A percentile compares a stretch with the other conserved stretches of the same genome.
These are phyloP conservation scores for Heloderma charlesbogerti DNA, from an alignment of 2,113 vertebrate genomes.

Conservation along the genomic window DNA sequence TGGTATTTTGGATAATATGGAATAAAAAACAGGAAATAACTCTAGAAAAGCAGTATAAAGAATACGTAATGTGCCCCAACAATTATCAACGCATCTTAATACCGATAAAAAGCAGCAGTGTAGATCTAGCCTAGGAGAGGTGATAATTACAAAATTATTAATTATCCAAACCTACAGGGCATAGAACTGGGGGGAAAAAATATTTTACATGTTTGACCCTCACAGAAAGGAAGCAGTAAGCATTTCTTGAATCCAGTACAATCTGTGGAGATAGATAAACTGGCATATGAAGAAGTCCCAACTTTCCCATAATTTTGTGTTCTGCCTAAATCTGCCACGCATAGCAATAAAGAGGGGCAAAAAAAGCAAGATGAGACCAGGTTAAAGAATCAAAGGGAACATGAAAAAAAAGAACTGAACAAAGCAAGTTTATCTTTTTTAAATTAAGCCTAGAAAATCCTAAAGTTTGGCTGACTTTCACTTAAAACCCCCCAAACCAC, in stretches of 20 bases:
- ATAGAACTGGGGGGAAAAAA: not conserved
- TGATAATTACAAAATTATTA: not conserved
- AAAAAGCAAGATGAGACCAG: conserved; percentile 13
- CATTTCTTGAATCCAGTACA: conserved; percentile 28
- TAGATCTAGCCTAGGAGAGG: too few relatives aligned
- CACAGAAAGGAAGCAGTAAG: not conserved
- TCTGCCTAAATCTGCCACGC: not conserved
- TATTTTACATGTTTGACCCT: not conserved
- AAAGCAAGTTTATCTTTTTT: conserved; percentile 17
- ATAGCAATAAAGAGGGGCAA: conserved; percentile 16
- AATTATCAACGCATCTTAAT: too few relatives aligned
- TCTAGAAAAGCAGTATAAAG: too few relatives aligned
- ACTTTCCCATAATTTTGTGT: not conserved
- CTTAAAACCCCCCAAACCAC: not conserved
- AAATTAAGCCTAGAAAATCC: conserved; percentile 40
- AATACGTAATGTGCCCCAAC: too few relatives aligned
- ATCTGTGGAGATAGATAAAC: not conserved
- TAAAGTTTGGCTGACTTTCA: conserved; percentile 32
- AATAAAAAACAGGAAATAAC: too few relatives aligned
- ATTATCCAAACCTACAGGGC: conserved; percentile 15
- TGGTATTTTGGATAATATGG: too few relatives aligned
- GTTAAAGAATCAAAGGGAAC: conserved; percentile 17
- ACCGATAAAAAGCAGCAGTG: too few relatives aligned
- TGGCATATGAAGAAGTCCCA: not conserved
- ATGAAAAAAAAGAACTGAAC: not conserved